These are phyloP conservation scores for Apamea sordens DNA, from an alignment of 2,888 invertebrate genomes.

Conservation along the genomic window DNA sequence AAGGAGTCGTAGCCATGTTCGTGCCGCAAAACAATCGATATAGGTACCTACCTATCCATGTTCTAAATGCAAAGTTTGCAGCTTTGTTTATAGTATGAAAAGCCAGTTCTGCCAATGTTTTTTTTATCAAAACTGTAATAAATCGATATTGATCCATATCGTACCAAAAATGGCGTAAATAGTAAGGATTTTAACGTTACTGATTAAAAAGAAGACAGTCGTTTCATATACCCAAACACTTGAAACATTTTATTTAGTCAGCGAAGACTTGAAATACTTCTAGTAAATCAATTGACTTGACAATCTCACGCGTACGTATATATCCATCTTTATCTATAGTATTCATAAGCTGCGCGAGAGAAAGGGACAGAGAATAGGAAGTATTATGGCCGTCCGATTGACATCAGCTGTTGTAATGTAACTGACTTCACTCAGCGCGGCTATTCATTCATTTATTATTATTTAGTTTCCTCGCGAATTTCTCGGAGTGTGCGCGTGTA, in stretches of 20 bases:
- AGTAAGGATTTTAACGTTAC: neutral
- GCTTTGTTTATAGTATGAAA: no score
- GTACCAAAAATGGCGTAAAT: neutral
- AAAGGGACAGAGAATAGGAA: slow-evolving; percentile 50
- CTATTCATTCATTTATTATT: slow-evolving; percentile 65
- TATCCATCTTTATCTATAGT: slow-evolving; percentile 42
- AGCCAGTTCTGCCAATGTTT: neutral
- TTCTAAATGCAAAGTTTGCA: neutral
- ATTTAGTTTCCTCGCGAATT: slow-evolving; percentile 73
- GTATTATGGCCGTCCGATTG: slow-evolving; percentile 56
- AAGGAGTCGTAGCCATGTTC: neutral
- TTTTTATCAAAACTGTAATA: neutral
- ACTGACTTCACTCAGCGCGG: slow-evolving; percentile 62
- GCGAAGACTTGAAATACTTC: neutral
- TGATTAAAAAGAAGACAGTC: neutral
- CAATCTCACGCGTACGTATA: slow-evolving; percentile 14
- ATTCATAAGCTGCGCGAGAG: neutral
- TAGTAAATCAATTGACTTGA: slow-evolving; percentile 57
- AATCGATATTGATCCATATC: neutral
- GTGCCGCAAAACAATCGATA: slow-evolving; percentile 53
- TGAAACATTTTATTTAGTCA: neutral
- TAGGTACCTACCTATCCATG: neutral
- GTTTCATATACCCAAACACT: neutral
- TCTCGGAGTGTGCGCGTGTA: slow-evolving; percentile 46
- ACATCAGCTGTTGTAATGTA: slow-evolving; percentile 66